phyloP scores from a whole-genome alignment of 2,797 vertebrate species.

The Denticeps clupeoides region DNA sequence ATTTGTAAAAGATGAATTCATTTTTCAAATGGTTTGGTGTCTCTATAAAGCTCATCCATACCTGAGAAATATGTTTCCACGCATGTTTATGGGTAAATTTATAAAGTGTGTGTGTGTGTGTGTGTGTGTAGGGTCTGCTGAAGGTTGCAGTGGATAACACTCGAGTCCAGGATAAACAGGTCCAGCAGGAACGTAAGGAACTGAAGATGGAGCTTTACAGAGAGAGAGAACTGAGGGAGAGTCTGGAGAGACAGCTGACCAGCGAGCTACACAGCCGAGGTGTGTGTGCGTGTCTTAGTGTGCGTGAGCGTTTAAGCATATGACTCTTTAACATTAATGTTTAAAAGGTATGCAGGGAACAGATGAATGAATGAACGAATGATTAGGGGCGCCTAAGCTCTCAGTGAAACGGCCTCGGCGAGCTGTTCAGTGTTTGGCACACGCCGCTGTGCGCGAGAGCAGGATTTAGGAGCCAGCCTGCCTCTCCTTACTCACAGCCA shows the following conservation, averaged over 20 bases:
- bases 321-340: background rate
- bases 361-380: no score
- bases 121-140: constrained; percentile 65
- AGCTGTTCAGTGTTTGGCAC: background rate
- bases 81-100: constrained; percentile 7
- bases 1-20: background rate
- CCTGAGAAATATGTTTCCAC: constrained; percentile 12
- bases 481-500: constrained; percentile 20
- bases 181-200: constrained; percentile 79
- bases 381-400: no score
- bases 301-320: background rate
- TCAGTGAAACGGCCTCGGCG: no score
- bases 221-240: constrained; percentile 71
- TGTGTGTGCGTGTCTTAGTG: constrained; percentile 5
- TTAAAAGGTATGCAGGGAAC: no score
- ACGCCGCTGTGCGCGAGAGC: constrained; percentile 4
- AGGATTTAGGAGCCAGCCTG: constrained; percentile 23
- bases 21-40: background rate
- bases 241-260: constrained; percentile 75
- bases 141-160: constrained; percentile 82
- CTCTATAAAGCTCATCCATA: no score
- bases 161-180: constrained; percentile 74
- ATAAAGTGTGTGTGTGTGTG: background rate
- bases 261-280: constrained; percentile 78
- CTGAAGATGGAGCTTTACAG: constrained; percentile 73